Percentiles rank a stretch among this genome's conserved stretches.
phyloP scores from a whole-genome alignment of 2,113 vertebrate species.

The Hyla sarda region DNA sequence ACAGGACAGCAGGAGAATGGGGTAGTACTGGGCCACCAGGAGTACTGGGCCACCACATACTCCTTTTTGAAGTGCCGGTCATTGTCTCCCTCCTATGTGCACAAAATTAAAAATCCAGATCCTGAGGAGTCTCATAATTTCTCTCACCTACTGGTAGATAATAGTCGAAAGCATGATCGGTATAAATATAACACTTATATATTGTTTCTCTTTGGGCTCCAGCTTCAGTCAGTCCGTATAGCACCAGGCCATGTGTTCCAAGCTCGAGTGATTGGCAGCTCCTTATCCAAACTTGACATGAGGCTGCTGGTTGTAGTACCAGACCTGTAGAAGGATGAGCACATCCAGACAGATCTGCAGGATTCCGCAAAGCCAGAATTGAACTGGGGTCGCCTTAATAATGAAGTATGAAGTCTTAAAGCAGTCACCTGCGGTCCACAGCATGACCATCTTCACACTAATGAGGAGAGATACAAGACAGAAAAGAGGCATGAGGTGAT shows the following conservation, averaged over 20 bases:
- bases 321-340: constrained; percentile 79
- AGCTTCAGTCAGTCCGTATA: neutral
- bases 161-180: neutral
- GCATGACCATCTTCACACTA: constrained; percentile 83
- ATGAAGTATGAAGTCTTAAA: constrained; percentile 83
- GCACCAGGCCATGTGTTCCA: neutral
- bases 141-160: neutral
- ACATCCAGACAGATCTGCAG: constrained; percentile 78
- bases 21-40: too few species aligned
- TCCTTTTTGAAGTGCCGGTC: too few species aligned
- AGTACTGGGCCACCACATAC: too few species aligned
- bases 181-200: neutral
- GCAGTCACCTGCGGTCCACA: constrained; percentile 79
- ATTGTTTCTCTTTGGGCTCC: constrained; percentile 1
- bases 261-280: neutral
- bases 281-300: constrained; percentile 73
- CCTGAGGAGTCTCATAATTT: neutral
- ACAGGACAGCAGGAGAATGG: too few species aligned
- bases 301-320: constrained; percentile 69
- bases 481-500: neutral
- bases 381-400: constrained; percentile 74
- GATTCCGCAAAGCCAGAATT: constrained; percentile 78
- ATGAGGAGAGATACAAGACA: constrained; percentile 47
- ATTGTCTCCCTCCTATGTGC: too few species aligned
- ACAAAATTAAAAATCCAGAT: neutral